phyloP scores from a whole-genome alignment of 2,113 vertebrate genomes.

The Pampusana beccarii region DNA sequence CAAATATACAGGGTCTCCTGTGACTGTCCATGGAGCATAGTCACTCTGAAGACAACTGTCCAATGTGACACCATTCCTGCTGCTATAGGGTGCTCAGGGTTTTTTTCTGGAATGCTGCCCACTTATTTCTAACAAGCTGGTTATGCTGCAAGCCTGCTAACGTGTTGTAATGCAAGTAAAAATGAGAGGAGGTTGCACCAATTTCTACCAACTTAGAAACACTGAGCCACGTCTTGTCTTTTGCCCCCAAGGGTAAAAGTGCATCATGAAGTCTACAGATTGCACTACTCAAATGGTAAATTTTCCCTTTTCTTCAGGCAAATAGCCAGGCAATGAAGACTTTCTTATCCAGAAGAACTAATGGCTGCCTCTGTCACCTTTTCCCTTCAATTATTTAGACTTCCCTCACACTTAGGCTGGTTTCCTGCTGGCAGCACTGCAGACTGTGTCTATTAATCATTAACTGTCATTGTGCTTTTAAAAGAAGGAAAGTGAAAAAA shows the following conservation, averaged over 20 bases:
- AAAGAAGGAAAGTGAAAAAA: slow-evolving; percentile 9
- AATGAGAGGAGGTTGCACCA: neutral
- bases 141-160: neutral
- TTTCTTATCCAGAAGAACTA: slow-evolving; percentile 57
- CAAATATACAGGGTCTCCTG: neutral
- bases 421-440: slow-evolving; percentile 64
- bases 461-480: slow-evolving; percentile 56
- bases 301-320: slow-evolving; percentile 31
- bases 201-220: neutral
- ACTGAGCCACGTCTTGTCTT: neutral
- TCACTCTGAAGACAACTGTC: neutral
- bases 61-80: neutral
- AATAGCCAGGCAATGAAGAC: slow-evolving; percentile 41
- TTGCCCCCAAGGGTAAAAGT: neutral
- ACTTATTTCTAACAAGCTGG: neutral
- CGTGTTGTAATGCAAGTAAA: neutral
- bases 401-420: slow-evolving; percentile 33
- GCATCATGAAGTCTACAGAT: neutral
- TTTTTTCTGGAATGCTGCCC: neutral
- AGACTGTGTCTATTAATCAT: slow-evolving; percentile 70
- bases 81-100: neutral
- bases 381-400: slow-evolving; percentile 74
- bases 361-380: slow-evolving; percentile 51
- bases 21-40: neutral
- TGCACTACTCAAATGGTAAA: neutral